phyloP scores from a whole-genome alignment of 2,797 vertebrate genomes.

The Karalla daura region DNA sequence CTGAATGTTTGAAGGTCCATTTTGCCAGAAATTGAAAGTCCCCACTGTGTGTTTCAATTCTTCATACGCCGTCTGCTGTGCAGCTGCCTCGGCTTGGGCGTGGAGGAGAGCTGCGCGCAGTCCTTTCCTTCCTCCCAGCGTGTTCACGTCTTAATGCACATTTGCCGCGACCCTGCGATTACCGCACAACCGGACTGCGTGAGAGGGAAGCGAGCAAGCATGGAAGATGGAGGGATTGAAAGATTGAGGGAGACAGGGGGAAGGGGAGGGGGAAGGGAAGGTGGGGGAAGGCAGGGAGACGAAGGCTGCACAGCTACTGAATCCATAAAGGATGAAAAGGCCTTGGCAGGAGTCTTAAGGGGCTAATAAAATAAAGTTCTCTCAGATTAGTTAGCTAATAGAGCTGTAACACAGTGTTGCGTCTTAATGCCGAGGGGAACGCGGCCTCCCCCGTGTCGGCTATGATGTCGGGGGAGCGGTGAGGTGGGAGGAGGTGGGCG shows the following conservation, averaged over 20 bases:
- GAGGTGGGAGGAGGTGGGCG: conserved; percentile 29
- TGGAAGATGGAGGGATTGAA: conserved; percentile 75
- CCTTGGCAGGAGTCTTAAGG: conserved; percentile 81
- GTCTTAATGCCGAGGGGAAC: conserved; percentile 69
- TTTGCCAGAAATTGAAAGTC: conserved; percentile 36
- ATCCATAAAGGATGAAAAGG: conserved; percentile 83
- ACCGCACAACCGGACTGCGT: conserved; percentile 29
- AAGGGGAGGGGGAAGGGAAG: conserved; percentile 46
- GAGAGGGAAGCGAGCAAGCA: conserved; percentile 45
- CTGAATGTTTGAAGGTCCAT: conserved; percentile 48
- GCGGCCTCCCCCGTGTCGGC: conserved; percentile 53
- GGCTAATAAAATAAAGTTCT: conserved; percentile 84
- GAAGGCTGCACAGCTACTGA: conserved; percentile 66
- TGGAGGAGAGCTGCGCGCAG: background rate
- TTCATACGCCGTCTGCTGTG: conserved; percentile 26
- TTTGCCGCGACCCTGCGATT: conserved; percentile 41
- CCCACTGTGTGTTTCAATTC: conserved; percentile 35
- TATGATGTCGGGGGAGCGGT: conserved; percentile 52
- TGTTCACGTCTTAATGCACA: too few species aligned
- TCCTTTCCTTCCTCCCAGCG: too few species aligned
- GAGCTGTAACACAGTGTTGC: conserved; percentile 78
- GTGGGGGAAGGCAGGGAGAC: conserved; percentile 43
- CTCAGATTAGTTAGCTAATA: conserved; percentile 85
- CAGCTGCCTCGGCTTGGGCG: conserved; percentile 21
- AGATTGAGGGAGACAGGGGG: conserved; percentile 74